Evolutionary conservation across 2,797 vertebrate genomes (phyloP), one percentile per base, ranked within the genome.

Genomic region (Girardinus metallicus): DNA sequence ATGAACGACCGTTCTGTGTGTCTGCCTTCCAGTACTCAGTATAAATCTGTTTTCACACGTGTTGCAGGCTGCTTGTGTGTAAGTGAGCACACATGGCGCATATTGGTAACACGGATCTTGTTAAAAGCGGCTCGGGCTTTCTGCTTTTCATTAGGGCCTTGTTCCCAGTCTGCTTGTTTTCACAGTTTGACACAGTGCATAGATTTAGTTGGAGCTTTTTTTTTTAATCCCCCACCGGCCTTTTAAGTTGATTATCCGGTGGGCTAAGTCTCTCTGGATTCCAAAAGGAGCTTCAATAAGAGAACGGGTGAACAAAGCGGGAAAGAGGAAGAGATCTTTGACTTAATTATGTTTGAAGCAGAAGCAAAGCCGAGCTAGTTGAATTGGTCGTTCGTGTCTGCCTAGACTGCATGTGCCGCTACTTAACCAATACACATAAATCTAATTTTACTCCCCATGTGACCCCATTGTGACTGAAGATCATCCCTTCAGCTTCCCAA

Each of bases 161-260:
- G 82, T 86, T 93, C 89, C 78, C 88, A 81, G 73, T 84, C 87
- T 87, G 86, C 91, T 90, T 91, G 91, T 92, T 92, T 92, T 93
- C 88, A 90, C 87, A 92, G 85, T 90, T 91, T 93, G 89, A 94
- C 88, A 93, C 89, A 75, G 74, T 74, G 82, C 87, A 92, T 83
- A 88, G 87, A 92, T 91, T 92, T 90, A 79, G 85, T 93, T 93
- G n/a, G 88, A 82, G 86, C 76, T 84, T 90, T 91, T 83, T 85
- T 93, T 21, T 23, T 93, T 88, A 93, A 93, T 92, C 83, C 90
- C 84, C 86, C 71, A 74, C 80, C 87, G 85, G 78, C 78, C 86
- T 93, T 93, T 93, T 79, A 93, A 93, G 89, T 92, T 85, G 80
- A 94, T 93, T 93, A 92, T 89, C 82, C 86, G 76, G 81, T 86